Evolutionary conservation across 2,888 invertebrate genomes (phyloP).

Genomic region (Limnephilus lunatus): DNA sequence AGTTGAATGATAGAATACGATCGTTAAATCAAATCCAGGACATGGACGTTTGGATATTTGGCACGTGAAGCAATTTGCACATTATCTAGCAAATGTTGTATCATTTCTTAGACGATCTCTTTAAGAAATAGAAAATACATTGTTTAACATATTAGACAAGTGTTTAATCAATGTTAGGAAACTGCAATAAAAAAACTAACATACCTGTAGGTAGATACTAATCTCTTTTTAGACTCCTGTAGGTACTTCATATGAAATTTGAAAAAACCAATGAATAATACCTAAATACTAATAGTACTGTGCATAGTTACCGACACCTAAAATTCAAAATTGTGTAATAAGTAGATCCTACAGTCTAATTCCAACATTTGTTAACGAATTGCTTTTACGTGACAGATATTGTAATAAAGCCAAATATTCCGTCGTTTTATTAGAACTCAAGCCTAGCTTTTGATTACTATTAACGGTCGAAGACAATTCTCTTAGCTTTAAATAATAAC

Average conservation of each 20-base stretch:
- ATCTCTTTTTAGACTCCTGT: too few relatives aligned
- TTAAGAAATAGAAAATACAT: too few relatives aligned
- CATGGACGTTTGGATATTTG: not conserved
- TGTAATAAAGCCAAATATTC: not conserved
- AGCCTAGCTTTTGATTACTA: not conserved
- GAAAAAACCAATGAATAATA: too few relatives aligned
- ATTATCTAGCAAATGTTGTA: not conserved
- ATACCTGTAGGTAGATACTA: too few relatives aligned
- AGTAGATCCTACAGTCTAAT: not conserved
- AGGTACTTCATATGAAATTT: too few relatives aligned
- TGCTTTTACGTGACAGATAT: not conserved
- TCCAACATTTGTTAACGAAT: not conserved
- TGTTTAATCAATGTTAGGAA: too few relatives aligned
- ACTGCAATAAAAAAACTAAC: too few relatives aligned
- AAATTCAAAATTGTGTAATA: too few relatives aligned
- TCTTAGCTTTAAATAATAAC: constrained; percentile 18
- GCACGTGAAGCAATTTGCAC: not conserved
- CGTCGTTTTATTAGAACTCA: not conserved
- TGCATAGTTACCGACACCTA: too few relatives aligned
- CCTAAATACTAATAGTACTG: too few relatives aligned
- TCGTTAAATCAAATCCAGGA: not conserved
- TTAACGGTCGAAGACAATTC: not conserved
- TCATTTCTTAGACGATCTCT: too few relatives aligned
- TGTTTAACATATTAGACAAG: too few relatives aligned
- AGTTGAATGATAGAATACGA: not conserved